Evolutionary conservation across 2,888 invertebrate genomes (phyloP), one percentile per base, ranked within the genome.

Genomic region (Xylocampa areola): DNA sequence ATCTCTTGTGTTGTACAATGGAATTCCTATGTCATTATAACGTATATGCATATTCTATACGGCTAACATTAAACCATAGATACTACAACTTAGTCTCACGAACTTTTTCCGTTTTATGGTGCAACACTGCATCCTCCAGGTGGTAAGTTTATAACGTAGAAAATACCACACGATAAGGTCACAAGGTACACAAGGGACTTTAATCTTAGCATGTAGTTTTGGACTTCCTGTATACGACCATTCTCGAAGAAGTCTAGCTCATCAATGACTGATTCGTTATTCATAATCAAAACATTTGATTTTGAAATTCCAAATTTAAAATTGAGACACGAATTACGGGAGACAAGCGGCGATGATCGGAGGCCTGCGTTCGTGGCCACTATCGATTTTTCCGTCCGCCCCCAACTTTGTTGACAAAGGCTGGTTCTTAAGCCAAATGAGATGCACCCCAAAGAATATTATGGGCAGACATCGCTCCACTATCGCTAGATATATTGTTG

Each of bases 391-490:
- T 87, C 87, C 85, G 81, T 81, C 86, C 89, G 81, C 89, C 93
- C 92, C 92, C 88, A 88, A 88, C 85, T 88, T 89, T 93, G 93
- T 94, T 94, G 93, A 94, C 93, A 94, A 92, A 93, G 94, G 92
- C 91, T 89, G 90, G 93, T 93, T 93, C 94, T 93, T 93, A 92
- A 89, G 89, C 91, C 90, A 93, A 94, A 94, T 94, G 93, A 94
- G 94, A 94, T 94, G 93, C 93, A 94, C 93, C 93, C 93, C 88
- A 92, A 93, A 94, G 92, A 92, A 94, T 94, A 94, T 94, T 94
- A 94, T 91, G 92, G 93, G 89, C 93, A 92, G 93, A 92, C 93
- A 92, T 92, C 88, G 92, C 85, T 89, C 85, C 92, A 89, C 90
- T 90, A 89, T 89, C 89, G 85, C 82, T 82, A 81, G 82, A 82